These are phyloP conservation scores for Myiagra hebetior DNA, from an alignment of 2,113 vertebrate species.

Conservation along the genomic window DNA sequence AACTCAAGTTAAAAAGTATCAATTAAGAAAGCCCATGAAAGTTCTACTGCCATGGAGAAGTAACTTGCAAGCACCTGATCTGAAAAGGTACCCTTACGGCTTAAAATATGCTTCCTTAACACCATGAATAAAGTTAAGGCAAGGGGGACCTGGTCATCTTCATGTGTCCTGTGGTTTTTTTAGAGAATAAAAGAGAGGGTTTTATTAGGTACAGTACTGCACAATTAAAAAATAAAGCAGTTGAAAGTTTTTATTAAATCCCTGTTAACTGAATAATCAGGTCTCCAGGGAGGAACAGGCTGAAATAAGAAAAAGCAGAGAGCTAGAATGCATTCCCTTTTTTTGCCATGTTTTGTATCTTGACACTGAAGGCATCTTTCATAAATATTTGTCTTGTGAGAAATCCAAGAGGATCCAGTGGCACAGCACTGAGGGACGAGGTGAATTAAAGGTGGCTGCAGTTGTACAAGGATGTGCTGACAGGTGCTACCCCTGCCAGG, in stretches of 20 bases:
- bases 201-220: neutral
- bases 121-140: neutral
- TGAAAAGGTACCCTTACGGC: neutral
- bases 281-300: neutral
- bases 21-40: neutral
- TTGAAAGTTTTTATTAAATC: constrained; percentile 22
- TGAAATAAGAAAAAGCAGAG: neutral
- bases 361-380: neutral
- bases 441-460: neutral
- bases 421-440: neutral
- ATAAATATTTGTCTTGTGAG: neutral
- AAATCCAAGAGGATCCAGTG: neutral
- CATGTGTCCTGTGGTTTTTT: neutral
- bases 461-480: neutral
- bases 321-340: neutral
- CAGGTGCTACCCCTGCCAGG: neutral
- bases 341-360: neutral
- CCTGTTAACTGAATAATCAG: neutral
- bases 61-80: neutral
- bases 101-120: neutral
- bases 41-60: neutral
- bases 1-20: neutral
- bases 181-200: neutral
- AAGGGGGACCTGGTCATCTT: neutral
- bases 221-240: neutral